Base-by-base conservation (phyloP, 2,888 invertebrate genomes). In the Netelia virgata region DNA sequence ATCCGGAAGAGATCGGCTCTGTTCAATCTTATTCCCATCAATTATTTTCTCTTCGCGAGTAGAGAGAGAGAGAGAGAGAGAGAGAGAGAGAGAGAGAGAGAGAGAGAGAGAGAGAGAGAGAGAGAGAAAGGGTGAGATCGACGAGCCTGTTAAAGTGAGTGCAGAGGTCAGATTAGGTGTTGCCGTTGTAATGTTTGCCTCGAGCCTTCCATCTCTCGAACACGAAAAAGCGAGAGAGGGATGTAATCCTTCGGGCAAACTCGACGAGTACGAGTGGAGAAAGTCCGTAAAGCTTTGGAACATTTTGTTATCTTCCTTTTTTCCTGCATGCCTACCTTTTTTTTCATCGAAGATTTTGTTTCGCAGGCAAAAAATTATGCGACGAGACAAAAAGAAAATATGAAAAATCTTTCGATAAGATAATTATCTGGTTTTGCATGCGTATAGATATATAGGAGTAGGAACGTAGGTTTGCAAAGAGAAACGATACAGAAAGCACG, bases 1-100 rank as follows among this genome's bases (percentile, higher is more conserved):
- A 89, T 89, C 90, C 66, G 84, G 85, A 74, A 86, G 86, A 86
- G 86, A 89, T 89, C 87, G 79, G 84, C 69, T 72, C 86, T 86
- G 75, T 72, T 86, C 85, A 88, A 88, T 88, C 88, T 86, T 87
- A 87, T 88, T 88, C 89, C 84, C 90, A 88, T 89, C 89, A 90
- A 90, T 90, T 89, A 90, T 90, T 87, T 89, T 86, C 76, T 80
- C 82, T 78, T 61, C 50, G 28, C 63, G 55, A 43, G 66, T 63
- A 69, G 64, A 57, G 61, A 16, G 70, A 74, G 43, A 57, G 63
- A 77, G 82, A 66, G 75, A 81, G 55, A 66, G 28, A 69, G 70
- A 70, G 69, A 72, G 75, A 68, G 78, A 79, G 41, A 84, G 47
- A 59, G 61, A 66, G 70, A 61, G 72, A 83, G 43, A 16, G 74